Base-by-base conservation (phyloP, 1,140 invertebrate genomes). In the Saccostrea cuccullata region DNA sequence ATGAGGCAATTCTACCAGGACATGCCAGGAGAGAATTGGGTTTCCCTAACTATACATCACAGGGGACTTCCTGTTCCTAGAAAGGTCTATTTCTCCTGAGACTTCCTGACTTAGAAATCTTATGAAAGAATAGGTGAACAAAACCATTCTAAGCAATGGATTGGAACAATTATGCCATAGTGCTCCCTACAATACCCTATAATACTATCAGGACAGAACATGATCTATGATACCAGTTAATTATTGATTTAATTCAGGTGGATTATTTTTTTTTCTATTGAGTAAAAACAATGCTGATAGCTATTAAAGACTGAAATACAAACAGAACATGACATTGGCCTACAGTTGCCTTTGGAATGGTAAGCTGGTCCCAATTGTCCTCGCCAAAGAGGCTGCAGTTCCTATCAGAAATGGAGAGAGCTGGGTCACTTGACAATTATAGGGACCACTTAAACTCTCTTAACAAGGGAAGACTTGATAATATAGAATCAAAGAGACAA, bases 181-280 rank as follows among this genome's bases (percentile, higher is more conserved):
- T 20, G n/a, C 26, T 36, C 70, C 4, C 30, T 30, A 26, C 11
- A 77, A 30, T 77, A 15, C 13, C 23, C 13, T 8, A 15, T 15
- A 77, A 26, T 36, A 20, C 70, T 77, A 30, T 77, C 70, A 30
- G 70, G 26, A 30, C 70, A 30, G 70, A 77, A 26, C 30, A 77
- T 26, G 70, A 11, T 40, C 15, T 30, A 77, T 26, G 23, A 26
- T 77, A 11, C 6, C 70, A 36, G 23, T 77, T 77, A 77, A 77
- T 77, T 77, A 77, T 77, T 77, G 70, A 77, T 77, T 77, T 15
- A 77, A 77, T 77, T 36, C 70, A 77, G 30, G 70, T 15, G 36
- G 70, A 36, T 77, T 77, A 77, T 77, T 30, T 26, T 77, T 47
- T 47, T 64, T 26, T 77, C 70, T 77, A 36, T 77, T 23, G 70